Percentiles rank a stretch among this genome's conserved stretches.
Evolutionary conservation across 2,888 invertebrate genomes (phyloP).

Genomic region (Meiosimyza decipiens): DNA sequence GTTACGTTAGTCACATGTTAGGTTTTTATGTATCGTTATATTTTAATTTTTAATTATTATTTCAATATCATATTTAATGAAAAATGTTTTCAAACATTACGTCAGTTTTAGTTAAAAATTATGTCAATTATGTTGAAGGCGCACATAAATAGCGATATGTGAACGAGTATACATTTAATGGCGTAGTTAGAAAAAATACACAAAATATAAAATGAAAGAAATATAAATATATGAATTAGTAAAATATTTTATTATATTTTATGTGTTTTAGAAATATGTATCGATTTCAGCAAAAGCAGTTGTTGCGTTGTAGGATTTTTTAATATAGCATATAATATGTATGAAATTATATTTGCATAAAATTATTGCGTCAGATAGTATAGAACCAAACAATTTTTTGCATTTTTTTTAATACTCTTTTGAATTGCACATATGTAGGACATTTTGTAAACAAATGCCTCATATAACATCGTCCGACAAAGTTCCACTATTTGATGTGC

Average conservation of each 20-base stretch:
- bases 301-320: too few species aligned
- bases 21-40: neutral
- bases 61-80: neutral
- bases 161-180: neutral
- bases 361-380: too few species aligned
- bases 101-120: neutral
- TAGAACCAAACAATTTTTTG: too few species aligned
- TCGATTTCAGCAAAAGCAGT: too few species aligned
- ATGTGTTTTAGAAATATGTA: neutral
- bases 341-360: too few species aligned
- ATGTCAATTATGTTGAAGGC: slow-evolving; percentile 1
- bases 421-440: too few species aligned
- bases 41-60: neutral
- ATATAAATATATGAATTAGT: slow-evolving; percentile 30
- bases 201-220: slow-evolving; percentile 20
- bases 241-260: slow-evolving; percentile 1
- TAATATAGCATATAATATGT: too few species aligned
- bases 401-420: too few species aligned
- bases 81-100: neutral
- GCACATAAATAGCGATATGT: neutral
- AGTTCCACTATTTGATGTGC: too few species aligned
- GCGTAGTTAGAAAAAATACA: neutral
- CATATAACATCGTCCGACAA: too few species aligned
- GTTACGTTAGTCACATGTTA: slow-evolving; percentile 14
- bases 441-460: too few species aligned